phyloP scores from a whole-genome alignment of 2,888 invertebrate genomes.

The Idaea straminata region DNA sequence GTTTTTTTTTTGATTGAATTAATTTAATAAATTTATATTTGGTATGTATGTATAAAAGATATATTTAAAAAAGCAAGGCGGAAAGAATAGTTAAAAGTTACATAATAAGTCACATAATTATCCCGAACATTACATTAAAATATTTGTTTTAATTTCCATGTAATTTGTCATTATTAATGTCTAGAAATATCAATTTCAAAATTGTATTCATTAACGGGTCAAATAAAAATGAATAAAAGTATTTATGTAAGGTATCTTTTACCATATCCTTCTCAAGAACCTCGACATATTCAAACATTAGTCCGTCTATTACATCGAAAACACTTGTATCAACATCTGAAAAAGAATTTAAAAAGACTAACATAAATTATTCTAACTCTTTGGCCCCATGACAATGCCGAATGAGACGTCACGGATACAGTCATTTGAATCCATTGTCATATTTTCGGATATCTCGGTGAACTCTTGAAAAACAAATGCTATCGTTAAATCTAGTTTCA shows the following conservation, averaged over 20 bases:
- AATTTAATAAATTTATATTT: no score
- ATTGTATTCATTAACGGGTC: neutral
- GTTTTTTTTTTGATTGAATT: no score
- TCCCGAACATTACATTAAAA: no score
- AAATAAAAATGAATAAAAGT: neutral
- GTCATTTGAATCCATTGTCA: slow-evolving; percentile 76
- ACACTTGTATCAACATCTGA: slow-evolving; percentile 67
- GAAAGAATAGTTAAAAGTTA: no score
- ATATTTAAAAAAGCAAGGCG: no score
- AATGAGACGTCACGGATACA: slow-evolving; percentile 66
- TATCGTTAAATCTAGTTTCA: slow-evolving; percentile 20
- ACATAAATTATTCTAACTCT: slow-evolving; percentile 62
- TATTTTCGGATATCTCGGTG: slow-evolving; percentile 50
- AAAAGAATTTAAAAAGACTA: slow-evolving; percentile 50
- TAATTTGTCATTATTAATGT: no score
- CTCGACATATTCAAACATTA: slow-evolving; percentile 47
- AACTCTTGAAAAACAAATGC: slow-evolving; percentile 41
- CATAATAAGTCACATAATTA: no score
- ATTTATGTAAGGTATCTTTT: neutral
- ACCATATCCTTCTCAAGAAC: slow-evolving; percentile 4
- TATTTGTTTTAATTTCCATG: no score
- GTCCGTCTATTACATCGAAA: slow-evolving; percentile 44
- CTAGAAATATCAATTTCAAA: no score
- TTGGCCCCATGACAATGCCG: slow-evolving; percentile 49
- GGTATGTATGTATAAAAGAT: no score